Evolutionary conservation across 2,797 vertebrate species (phyloP).

Genomic region (Cygnus olor): DNA sequence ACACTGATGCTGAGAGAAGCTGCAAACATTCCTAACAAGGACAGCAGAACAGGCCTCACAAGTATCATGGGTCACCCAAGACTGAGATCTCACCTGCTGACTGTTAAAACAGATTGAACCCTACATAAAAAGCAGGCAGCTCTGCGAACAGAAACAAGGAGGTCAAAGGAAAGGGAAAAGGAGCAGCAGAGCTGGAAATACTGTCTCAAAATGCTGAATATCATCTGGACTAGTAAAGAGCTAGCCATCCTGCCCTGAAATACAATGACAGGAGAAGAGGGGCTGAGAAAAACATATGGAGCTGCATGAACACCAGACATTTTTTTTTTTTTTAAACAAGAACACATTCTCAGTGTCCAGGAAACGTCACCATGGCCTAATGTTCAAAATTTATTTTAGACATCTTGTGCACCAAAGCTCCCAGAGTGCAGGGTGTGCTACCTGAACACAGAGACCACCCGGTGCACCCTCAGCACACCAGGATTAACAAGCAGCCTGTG

Average conservation of each 20-base stretch:
- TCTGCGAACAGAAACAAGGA: not conserved
- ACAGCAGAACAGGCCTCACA: not conserved
- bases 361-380: too few species aligned
- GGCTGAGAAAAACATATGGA: too few species aligned
- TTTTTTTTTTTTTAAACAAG: too few species aligned
- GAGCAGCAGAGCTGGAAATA: not conserved
- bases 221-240: not conserved
- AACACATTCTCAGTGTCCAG: too few species aligned
- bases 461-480: too few species aligned
- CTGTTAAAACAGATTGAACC: not conserved
- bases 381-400: too few species aligned
- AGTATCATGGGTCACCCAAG: rapidly evolving
- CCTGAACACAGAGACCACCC: too few species aligned
- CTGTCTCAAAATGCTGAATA: not conserved
- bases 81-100: not conserved
- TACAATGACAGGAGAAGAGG: too few species aligned
- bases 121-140: not conserved
- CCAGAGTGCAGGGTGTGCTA: too few species aligned
- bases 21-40: rapidly evolving
- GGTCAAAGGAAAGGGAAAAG: not conserved
- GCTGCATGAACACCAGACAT: too few species aligned
- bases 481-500: too few species aligned
- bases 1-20: not conserved
- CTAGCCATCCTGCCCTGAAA: not conserved
- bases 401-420: too few species aligned